Evolutionary conservation across 2,113 vertebrate genomes (phyloP).

Genomic region (Solenodon paradoxus): DNA sequence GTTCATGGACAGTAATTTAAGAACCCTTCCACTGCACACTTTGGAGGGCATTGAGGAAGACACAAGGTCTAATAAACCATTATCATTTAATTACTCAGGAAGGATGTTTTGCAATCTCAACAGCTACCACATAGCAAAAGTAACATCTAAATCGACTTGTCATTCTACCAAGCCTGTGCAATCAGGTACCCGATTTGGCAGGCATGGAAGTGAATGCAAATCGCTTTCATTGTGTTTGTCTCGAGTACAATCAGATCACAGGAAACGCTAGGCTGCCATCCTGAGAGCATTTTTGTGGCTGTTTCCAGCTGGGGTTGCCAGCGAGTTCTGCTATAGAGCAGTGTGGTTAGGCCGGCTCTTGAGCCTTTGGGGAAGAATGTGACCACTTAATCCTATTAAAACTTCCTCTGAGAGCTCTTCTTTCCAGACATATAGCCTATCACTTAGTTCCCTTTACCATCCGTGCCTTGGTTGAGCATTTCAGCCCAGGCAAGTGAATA

Average conservation of each 20-base stretch:
- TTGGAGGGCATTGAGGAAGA: background rate
- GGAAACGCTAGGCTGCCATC: too few relatives aligned
- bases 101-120: background rate
- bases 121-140: background rate
- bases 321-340: background rate
- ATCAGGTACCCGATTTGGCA: background rate
- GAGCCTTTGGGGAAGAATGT: accelerated
- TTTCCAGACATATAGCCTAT: background rate
- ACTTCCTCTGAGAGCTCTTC: background rate
- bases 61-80: background rate
- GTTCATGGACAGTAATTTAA: background rate
- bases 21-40: background rate
- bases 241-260: background rate
- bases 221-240: background rate
- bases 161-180: background rate
- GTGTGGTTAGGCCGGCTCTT: background rate
- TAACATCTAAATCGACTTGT: background rate
- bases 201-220: background rate
- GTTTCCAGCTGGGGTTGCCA: background rate
- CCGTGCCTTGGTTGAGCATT: background rate
- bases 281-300: background rate
- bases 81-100: background rate
- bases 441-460: background rate
- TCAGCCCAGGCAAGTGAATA: background rate
- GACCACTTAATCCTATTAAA: background rate